Percentiles rank a stretch among this genome's conserved stretches.
Conservation (phyloP, 2,113 vertebrate genomes). For the Peromyscus maniculatus region DNA sequence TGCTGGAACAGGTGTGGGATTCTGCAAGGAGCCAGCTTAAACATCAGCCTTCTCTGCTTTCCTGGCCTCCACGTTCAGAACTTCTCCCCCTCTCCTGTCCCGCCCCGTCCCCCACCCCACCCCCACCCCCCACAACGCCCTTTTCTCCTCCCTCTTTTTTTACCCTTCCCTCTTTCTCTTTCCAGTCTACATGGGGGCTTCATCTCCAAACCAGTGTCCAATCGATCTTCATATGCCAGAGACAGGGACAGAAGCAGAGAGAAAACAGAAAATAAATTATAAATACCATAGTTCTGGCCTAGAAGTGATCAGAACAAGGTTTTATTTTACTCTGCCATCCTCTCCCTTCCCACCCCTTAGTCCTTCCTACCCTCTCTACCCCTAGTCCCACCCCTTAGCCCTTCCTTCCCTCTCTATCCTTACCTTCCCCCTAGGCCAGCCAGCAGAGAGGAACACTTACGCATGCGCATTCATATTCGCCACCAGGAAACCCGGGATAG, state of each 20-base stretch:
- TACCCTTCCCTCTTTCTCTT: not conserved
- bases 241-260: not conserved
- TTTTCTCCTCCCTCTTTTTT: not conserved
- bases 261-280: not conserved
- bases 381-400: not conserved
- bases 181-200: not conserved
- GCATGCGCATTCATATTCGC: slow-evolving; percentile 52
- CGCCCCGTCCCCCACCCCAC: no score
- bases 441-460: not conserved
- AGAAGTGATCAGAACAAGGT: not conserved
- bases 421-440: no score
- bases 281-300: not conserved
- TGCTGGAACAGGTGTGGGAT: not conserved
- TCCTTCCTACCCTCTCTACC: not conserved
- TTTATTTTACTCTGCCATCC: not conserved
- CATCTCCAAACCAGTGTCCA: slow-evolving; percentile 11
- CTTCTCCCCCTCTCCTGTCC: not conserved
- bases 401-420: not conserved
- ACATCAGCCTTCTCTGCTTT: not conserved
- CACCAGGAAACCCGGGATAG: not conserved
- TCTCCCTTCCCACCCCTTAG: not conserved
- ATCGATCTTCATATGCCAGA: not conserved
- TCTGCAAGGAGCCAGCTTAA: not conserved
- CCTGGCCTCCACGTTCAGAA: not conserved
- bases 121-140: no score